These are phyloP conservation scores for Dryobates pubescens DNA, from an alignment of 2,797 vertebrate genomes.

Conservation along the genomic window DNA sequence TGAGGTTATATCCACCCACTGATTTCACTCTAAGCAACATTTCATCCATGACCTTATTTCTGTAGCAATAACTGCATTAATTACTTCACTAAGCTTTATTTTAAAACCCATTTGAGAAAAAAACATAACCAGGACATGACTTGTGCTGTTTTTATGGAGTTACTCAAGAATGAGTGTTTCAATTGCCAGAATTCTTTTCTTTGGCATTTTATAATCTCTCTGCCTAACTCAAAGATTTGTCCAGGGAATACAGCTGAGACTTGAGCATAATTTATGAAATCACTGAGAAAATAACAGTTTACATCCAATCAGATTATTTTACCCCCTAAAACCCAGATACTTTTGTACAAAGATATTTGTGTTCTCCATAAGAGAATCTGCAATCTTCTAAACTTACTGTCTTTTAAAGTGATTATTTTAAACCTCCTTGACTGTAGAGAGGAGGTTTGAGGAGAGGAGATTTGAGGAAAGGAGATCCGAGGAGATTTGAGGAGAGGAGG, in stretches of 20 bases:
- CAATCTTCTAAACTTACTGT: background rate
- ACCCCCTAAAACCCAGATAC: background rate
- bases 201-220: background rate
- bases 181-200: background rate
- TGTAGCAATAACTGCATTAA: background rate
- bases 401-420: background rate
- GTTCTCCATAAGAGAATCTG: background rate
- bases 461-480: no score
- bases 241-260: background rate
- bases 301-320: background rate
- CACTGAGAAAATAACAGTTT: background rate
- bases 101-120: background rate
- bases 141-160: background rate
- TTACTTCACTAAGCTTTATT: background rate
- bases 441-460: no score
- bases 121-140: background rate
- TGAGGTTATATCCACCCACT: background rate
- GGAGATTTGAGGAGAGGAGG: no score
- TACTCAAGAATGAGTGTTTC: background rate
- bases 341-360: background rate
- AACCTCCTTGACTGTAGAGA: background rate
- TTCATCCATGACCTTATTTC: background rate
- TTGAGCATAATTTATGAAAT: background rate
- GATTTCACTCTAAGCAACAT: background rate
- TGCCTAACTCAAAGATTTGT: background rate